Evolutionary conservation across 2,113 vertebrate species (phyloP).

Genomic region (Xerus inauris): DNA sequence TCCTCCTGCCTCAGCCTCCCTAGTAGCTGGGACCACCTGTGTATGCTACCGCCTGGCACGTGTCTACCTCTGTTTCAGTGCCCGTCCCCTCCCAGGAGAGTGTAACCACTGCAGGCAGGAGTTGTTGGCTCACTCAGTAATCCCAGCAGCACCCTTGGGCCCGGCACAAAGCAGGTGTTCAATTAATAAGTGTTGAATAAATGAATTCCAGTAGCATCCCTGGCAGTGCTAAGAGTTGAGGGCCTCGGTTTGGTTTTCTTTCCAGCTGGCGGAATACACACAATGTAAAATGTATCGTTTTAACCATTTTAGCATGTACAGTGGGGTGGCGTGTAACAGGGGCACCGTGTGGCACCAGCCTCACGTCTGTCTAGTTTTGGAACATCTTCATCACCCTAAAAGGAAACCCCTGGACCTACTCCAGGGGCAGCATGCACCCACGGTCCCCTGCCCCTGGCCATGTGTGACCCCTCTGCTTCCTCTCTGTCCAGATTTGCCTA

Average conservation of each 20-base stretch:
- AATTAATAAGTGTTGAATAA: background rate
- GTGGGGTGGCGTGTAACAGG: background rate
- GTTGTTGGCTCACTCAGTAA: background rate
- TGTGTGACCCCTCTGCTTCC: background rate
- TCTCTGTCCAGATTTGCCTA: background rate
- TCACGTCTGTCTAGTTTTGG: background rate
- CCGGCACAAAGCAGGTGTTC: background rate
- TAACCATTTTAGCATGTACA: background rate
- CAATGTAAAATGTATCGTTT: background rate
- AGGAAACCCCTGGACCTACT: background rate
- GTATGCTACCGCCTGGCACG: background rate
- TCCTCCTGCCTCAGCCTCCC: background rate
- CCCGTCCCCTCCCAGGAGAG: background rate
- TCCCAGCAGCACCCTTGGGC: background rate
- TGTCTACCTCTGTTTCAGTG: too few species aligned
- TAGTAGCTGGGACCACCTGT: background rate
- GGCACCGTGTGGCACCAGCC: fast-evolving
- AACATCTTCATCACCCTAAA: background rate
- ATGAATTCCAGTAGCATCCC: background rate
- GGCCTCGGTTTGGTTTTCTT: background rate
- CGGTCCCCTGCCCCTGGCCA: background rate
- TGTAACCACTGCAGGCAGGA: background rate
- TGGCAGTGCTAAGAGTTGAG: background rate
- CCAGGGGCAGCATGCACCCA: too few species aligned
- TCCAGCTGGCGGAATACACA: background rate